Conservation (phyloP, 2,113 vertebrate genomes). For the Coregonus clupeaformis region DNA sequence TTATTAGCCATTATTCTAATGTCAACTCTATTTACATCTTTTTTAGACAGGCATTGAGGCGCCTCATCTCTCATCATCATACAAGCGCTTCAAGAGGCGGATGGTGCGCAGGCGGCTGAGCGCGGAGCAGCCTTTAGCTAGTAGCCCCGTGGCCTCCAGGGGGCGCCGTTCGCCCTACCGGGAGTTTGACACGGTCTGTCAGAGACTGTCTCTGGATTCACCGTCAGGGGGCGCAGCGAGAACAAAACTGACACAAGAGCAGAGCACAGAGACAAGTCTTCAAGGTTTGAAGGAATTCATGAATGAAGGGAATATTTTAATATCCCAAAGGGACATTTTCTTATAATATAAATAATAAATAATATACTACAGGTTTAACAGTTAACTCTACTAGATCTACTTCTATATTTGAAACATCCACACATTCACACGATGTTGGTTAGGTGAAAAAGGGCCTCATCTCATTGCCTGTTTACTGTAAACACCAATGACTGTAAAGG, state of each 20-base stretch:
- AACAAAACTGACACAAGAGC: neutral
- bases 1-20: no score
- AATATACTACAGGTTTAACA: no score
- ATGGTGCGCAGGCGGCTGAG: conserved; percentile 22
- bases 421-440: no score
- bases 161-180: conserved; percentile 54
- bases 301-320: no score
- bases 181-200: conserved; percentile 56
- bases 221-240: conserved; percentile 25
- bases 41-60: conserved; percentile 27
- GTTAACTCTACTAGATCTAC: no score
- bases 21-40: neutral
- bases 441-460: no score
- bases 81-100: conserved; percentile 61
- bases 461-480: no score
- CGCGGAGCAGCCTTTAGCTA: conserved; percentile 38
- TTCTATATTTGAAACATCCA: no score
- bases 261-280: neutral
- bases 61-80: conserved; percentile 2
- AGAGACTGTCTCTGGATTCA: conserved; percentile 60
- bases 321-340: no score
- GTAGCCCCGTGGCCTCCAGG: conserved; percentile 72
- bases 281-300: conserved; percentile 27
- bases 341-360: no score
- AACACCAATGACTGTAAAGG: no score